Percentiles rank a stretch among this genome's conserved stretches.
Evolutionary conservation across 1,140 invertebrate genomes (phyloP).

Genomic region (Drosophila oshimai): DNA sequence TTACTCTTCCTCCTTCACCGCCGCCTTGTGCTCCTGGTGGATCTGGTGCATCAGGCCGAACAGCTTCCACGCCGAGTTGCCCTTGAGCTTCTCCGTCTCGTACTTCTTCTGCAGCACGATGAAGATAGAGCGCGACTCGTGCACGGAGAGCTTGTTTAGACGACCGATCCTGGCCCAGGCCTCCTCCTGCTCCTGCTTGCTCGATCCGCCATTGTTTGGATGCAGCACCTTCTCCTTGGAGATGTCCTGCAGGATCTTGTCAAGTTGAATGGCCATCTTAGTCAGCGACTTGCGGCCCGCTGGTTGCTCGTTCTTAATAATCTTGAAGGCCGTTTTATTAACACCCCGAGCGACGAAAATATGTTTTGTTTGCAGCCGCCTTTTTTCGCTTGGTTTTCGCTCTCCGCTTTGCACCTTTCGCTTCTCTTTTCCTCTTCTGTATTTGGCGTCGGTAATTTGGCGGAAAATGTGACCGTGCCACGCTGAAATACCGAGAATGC

Average conservation of each 20-base stretch:
- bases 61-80: constrained; percentile 70
- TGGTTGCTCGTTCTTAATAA: constrained; percentile 56
- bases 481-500: constrained; percentile 24
- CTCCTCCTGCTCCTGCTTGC: constrained; percentile 75
- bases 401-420: constrained; percentile 52
- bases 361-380: constrained; percentile 37
- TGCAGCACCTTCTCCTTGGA: constrained; percentile 72
- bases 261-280: constrained; percentile 78
- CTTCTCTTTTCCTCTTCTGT: constrained; percentile 45
- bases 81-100: constrained; percentile 73
- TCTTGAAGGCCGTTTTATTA: constrained; percentile 57
- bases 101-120: constrained; percentile 81
- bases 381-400: constrained; percentile 56
- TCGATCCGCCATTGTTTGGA: constrained; percentile 66
- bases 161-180: constrained; percentile 74
- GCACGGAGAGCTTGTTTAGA: constrained; percentile 75
- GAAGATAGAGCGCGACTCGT: constrained; percentile 79
- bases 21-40: constrained; percentile 60
- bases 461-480: constrained; percentile 48
- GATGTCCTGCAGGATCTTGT: constrained; percentile 76
- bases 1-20: constrained; percentile 64
- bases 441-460: constrained; percentile 67
- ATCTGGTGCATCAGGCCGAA: constrained; percentile 76
- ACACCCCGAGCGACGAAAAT: constrained; percentile 6
- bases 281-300: constrained; percentile 60